Evolutionary conservation across 2,113 vertebrate species (phyloP), one percentile per base, ranked within the genome.

Genomic region (Cnemophilus loriae): DNA sequence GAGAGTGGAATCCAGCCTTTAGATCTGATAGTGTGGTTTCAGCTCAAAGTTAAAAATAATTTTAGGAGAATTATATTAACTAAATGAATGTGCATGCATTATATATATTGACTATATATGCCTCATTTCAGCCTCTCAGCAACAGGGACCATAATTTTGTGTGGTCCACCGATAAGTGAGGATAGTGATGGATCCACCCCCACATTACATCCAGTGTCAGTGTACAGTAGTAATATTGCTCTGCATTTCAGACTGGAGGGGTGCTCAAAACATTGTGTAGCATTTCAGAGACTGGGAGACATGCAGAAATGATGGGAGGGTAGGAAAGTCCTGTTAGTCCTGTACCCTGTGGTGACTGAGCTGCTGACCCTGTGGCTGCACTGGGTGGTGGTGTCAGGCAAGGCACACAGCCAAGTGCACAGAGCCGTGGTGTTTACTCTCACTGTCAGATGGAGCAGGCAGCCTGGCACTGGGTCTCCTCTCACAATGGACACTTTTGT

Each of bases 401-500:
- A 84, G 82, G 78, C 92, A 23, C 0, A 8, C 84, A 84, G 93
- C 94, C 73, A 9, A 71, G 80, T 1, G 33, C 69, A 84, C 87
- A 96, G 76, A 92, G 70, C 42, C 0, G 0, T 60, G 76, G 79
- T 96, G 93, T 97, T 94, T 93, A 74, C 93, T 81, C 59, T 77
- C 84, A 59, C 87, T 97, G 97, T 91, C 90, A 93, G 91, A 92
- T 44, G 90, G 42, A 93, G 74, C 90, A 91, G 77, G 84, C 93
- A 91, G 97, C 93, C 95, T 96, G 95, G 93, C 94, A 96, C 95
- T 90, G 79, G 55, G 57, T 70, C 37, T 46, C 47, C 53, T 67
- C 89, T 87, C 73, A 97, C 97, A 97, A 97, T 85, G 71, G 63
- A 27, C 50, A 77, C 88, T 92, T 88, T 74, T 96, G 93, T 97